phyloP scores from a whole-genome alignment of 2,888 invertebrate genomes.

The Cabera pusaria region DNA sequence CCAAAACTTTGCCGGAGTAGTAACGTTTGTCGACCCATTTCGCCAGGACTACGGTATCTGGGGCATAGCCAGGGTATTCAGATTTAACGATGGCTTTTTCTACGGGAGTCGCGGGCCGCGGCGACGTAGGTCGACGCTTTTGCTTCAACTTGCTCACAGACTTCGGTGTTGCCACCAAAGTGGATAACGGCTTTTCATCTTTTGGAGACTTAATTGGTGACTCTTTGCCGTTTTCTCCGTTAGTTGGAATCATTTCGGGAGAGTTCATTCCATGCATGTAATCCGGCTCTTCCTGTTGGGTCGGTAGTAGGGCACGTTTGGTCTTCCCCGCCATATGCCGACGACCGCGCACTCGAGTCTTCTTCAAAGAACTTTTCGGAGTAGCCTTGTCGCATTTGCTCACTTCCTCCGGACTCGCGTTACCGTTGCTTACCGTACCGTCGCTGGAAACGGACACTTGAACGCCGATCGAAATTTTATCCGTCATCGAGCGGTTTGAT shows the following conservation, averaged over 20 bases:
- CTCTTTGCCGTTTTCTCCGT: constrained; percentile 57
- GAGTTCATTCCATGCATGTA: constrained; percentile 75
- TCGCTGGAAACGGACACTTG: constrained; percentile 63
- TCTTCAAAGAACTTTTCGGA: constrained; percentile 80
- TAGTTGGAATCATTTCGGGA: constrained; percentile 75
- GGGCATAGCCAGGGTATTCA: constrained; percentile 65
- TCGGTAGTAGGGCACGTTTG: constrained; percentile 69
- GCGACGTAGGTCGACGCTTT: constrained; percentile 68
- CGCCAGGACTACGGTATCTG: constrained; percentile 83
- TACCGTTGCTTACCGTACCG: constrained; percentile 62
- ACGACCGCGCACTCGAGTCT: constrained; percentile 68
- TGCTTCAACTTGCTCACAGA: constrained; percentile 70
- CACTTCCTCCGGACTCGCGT: constrained; percentile 70
- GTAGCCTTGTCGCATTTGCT: constrained; percentile 70
- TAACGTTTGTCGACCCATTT: constrained; percentile 88
- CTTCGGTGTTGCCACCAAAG: constrained; percentile 67
- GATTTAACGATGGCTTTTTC: constrained; percentile 58
- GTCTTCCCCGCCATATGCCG: constrained; percentile 70
- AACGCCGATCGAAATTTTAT: constrained; percentile 69
- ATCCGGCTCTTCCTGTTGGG: constrained; percentile 71
- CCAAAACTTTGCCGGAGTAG: constrained; percentile 85
- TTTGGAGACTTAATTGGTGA: constrained; percentile 62
- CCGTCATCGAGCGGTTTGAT: constrained; percentile 50
- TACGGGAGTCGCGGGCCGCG: constrained; percentile 71
- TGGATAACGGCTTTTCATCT: constrained; percentile 63